Evolutionary conservation across 92 coral and sea anemone genomes (phyloP).

Genomic region (Zoanthus gigantus): DNA sequence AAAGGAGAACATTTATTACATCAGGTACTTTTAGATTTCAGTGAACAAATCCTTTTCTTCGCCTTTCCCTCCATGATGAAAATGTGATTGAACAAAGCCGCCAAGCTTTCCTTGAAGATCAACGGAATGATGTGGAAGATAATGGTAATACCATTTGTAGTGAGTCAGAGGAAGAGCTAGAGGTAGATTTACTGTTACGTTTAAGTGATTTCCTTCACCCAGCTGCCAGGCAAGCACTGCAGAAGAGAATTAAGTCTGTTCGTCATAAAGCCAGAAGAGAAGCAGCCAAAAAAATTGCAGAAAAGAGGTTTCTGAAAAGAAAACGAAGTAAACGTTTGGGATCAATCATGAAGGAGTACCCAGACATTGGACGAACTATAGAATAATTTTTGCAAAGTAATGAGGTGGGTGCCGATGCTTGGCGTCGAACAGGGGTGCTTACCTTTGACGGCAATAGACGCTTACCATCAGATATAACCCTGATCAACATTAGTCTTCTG

Average conservation of each 20-base stretch:
- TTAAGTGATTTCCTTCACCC: too few species aligned
- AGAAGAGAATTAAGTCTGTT: background rate
- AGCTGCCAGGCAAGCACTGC: too few species aligned
- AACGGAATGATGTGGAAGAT: too few species aligned
- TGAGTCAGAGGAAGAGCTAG: too few species aligned
- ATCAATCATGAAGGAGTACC: constrained; percentile 49
- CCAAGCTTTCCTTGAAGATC: too few species aligned
- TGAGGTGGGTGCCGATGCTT: constrained; percentile 51
- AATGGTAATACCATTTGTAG: too few species aligned
- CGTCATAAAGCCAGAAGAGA: background rate
- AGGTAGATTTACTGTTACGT: too few species aligned
- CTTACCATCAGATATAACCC: constrained; percentile 41
- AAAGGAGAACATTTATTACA: too few species aligned
- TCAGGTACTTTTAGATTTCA: too few species aligned
- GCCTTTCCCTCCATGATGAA: too few species aligned
- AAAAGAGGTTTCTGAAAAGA: constrained; percentile 45
- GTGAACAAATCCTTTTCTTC: too few species aligned
- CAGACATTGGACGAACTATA: constrained; percentile 55
- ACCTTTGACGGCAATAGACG: constrained; percentile 52
- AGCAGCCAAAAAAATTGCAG: constrained; percentile 13
- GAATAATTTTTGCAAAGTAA: constrained; percentile 40
- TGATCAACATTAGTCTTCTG: constrained; percentile 58
- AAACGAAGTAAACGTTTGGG: constrained; percentile 58
- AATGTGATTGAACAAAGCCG: too few species aligned
- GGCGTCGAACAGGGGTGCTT: constrained; percentile 51